Percentiles rank a stretch among this genome's conserved stretches.
phyloP scores from a whole-genome alignment of 2,797 vertebrate species.

The Myotis planiceps region DNA sequence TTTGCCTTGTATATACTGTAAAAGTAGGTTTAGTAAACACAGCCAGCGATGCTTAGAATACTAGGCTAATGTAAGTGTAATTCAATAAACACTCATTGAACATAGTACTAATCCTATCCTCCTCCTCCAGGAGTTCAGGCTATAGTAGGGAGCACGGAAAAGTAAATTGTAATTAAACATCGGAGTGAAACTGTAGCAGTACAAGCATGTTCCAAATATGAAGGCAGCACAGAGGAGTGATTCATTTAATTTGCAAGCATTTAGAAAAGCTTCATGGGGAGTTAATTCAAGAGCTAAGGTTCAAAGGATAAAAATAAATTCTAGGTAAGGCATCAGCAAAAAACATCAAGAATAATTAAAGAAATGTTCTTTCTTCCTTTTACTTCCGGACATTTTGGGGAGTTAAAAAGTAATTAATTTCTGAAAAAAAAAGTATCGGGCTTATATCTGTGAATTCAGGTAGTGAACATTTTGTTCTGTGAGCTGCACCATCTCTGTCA shows the following conservation, averaged over 20 bases:
- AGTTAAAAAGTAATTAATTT: background rate
- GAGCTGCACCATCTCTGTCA: background rate
- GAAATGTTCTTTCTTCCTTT: background rate
- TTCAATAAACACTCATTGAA: background rate
- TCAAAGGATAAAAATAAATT: background rate
- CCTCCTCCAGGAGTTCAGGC: background rate
- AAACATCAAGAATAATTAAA: background rate
- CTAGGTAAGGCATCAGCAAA: background rate
- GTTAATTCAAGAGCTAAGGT: background rate
- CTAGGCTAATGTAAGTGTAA: background rate
- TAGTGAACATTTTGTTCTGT: background rate
- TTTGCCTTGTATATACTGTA: background rate
- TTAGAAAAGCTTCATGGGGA: background rate
- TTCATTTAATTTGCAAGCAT: background rate
- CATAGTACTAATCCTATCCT: background rate
- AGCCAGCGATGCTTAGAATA: background rate
- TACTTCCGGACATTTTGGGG: background rate
- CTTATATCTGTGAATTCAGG: background rate
- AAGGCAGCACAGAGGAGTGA: background rate
- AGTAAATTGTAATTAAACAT: background rate
- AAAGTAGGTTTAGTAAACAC: background rate
- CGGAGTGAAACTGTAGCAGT: background rate
- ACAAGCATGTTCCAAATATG: background rate
- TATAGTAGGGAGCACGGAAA: background rate
- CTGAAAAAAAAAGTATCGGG: background rate